These are phyloP conservation scores for Synergus japonicus DNA, from an alignment of 2,888 invertebrate species.

Conservation along the genomic window DNA sequence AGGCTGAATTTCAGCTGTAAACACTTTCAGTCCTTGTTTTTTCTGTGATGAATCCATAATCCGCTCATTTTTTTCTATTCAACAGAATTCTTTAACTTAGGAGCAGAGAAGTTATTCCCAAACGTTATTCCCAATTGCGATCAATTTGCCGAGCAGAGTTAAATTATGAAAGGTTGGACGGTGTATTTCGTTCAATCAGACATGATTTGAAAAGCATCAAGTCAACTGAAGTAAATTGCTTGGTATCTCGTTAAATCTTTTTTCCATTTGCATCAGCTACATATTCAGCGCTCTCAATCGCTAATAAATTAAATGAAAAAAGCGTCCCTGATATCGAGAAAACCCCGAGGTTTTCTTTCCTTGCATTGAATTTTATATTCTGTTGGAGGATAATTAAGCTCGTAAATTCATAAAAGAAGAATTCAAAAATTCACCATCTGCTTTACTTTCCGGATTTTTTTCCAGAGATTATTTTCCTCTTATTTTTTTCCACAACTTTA, in stretches of 20 bases:
- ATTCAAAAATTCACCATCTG: background rate
- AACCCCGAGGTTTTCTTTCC: background rate
- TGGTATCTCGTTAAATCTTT: background rate
- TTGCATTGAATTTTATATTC: background rate
- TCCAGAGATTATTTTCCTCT: background rate
- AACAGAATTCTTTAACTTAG: background rate
- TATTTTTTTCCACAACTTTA: too few relatives aligned
- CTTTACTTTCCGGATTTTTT: background rate
- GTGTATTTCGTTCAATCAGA: background rate
- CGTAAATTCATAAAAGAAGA: background rate
- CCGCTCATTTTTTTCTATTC: background rate
- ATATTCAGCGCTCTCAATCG: background rate
- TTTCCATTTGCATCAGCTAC: background rate
- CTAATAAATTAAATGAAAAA: background rate
- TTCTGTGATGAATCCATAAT: too few relatives aligned
- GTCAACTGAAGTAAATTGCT: background rate
- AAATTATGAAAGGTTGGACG: background rate
- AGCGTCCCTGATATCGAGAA: background rate
- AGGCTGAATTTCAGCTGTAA: too few relatives aligned
- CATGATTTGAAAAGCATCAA: background rate
- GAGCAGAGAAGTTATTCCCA: background rate
- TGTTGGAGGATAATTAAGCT: background rate
- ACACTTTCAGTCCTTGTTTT: too few relatives aligned
- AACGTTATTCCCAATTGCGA: background rate
- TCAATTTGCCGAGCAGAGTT: background rate